Conservation (phyloP, 2,113 vertebrate genomes). For the Lophotis ruficrista region DNA sequence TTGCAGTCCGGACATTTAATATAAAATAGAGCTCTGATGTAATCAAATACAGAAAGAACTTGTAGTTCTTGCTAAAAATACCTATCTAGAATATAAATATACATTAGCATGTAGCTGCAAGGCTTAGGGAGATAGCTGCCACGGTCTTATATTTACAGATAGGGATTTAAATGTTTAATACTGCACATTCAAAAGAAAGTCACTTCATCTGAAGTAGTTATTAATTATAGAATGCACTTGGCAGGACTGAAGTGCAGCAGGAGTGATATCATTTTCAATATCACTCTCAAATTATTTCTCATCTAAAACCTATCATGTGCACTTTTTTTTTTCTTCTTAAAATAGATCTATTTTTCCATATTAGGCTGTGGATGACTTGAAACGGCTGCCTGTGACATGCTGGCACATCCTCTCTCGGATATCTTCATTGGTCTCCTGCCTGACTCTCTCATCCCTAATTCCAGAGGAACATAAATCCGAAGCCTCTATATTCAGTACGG, state of each 20-base stretch:
- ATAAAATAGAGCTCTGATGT: constrained; percentile 18
- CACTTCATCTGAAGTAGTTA: constrained; percentile 44
- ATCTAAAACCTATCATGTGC: not conserved
- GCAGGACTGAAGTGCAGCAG: not conserved
- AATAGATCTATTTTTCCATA: constrained; percentile 34
- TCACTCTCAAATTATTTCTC: constrained; percentile 48
- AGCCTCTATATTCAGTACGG: not conserved
- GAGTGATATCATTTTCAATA: constrained; percentile 17
- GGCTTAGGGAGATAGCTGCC: constrained; percentile 25
- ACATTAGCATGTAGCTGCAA: constrained; percentile 13
- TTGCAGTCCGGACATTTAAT: not conserved
- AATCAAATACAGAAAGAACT: constrained; percentile 41
- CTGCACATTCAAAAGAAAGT: constrained; percentile 32
- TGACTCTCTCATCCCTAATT: not conserved
- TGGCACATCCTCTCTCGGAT: not conserved
- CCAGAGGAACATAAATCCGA: not conserved
- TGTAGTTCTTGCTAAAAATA: constrained; percentile 62
- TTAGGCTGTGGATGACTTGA: not conserved
- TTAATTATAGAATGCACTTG: constrained; percentile 59
- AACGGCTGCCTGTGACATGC: not conserved
- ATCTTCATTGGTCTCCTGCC: not conserved
- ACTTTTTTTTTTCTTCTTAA: not conserved
- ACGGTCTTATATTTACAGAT: constrained; percentile 43
- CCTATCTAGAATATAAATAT: constrained; percentile 42
- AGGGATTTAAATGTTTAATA: constrained; percentile 64